Evolutionary conservation across 2,888 invertebrate species (phyloP), one percentile per base, ranked within the genome.

Genomic region (Xylota segnis): DNA sequence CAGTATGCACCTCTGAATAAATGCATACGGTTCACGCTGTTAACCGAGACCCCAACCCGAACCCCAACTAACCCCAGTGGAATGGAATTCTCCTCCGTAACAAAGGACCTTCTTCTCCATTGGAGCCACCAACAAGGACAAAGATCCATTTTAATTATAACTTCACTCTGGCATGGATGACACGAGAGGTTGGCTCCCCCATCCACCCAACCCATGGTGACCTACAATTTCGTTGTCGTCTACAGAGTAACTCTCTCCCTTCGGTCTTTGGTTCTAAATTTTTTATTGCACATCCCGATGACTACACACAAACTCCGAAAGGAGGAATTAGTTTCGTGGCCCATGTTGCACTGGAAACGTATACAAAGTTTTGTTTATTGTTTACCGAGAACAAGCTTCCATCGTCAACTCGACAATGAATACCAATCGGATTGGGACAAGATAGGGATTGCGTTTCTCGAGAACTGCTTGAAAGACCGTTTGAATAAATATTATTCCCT

Each of bases 401-500:
- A 43, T 45, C 56, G 29, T 1, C 37, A 50, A 18, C 32, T 18
- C 18, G 45, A n/a, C 45, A 32, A 58, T 58, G 40, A 70, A 50
- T 50, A 50, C 63, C 29, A 61, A 50, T 70, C 40, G 43, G 50
- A 66, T 66, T 66, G 23, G 56, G n/a, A n/a, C n/a, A 56, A 27
- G 37, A 27, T 32, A 18, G 71, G n/a, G 61, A 79, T 58, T 63
- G 63, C 66, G 52, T 52, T 58, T 71, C 50, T 16, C 40, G 3
- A 40, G 50, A 27, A 50, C 47, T 16, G 54, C 40, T 50, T 61
- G 40, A 68, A 70, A 68, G 45, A 70, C 12, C 54, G 45, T 50
- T 81, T 84, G 65, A 65, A 70, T 71, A 84, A 79, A 84, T 65
- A 84, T 79, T 79, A 37, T 27, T 50, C 18, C 56, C n/a, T n/a